A percentile compares a stretch with the other conserved stretches of the same genome.
These are phyloP conservation scores for Carcharodon carcharias DNA, from an alignment of 2,797 vertebrate genomes.

Conservation along the genomic window DNA sequence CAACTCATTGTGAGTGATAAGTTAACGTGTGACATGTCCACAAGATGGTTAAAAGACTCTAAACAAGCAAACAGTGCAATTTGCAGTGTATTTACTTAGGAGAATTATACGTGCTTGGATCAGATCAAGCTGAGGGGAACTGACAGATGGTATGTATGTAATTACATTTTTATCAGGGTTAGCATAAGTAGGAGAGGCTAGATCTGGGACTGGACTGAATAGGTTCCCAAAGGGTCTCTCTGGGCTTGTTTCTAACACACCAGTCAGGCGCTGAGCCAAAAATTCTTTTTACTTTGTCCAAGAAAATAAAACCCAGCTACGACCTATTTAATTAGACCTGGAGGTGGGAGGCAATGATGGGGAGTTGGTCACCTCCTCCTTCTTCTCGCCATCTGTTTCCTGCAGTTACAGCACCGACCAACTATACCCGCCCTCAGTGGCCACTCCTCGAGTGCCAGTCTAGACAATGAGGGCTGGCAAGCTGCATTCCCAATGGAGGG, in stretches of 20 bases:
- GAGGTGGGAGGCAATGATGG: not conserved
- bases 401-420: not conserved
- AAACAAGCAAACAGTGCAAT: not conserved
- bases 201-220: not conserved
- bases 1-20: not conserved
- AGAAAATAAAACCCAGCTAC: not conserved
- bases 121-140: slow-evolving; percentile 8
- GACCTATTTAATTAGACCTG: not conserved
- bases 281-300: not conserved
- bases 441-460: not conserved
- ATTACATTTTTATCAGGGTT: slow-evolving; percentile 19
- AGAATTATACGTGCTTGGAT: not conserved
- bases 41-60: not conserved
- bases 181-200: not conserved
- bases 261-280: not conserved
- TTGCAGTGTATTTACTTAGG: not conserved
- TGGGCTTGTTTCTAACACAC: not conserved
- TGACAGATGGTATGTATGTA: slow-evolving; percentile 21
- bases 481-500: not conserved
- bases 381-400: not conserved
- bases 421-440: not conserved
- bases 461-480: not conserved
- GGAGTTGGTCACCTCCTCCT: not conserved
- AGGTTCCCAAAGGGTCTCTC: not conserved
- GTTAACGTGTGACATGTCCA: not conserved